Conservation (phyloP, 2,113 vertebrate species). For the Anhinga rufa region DNA sequence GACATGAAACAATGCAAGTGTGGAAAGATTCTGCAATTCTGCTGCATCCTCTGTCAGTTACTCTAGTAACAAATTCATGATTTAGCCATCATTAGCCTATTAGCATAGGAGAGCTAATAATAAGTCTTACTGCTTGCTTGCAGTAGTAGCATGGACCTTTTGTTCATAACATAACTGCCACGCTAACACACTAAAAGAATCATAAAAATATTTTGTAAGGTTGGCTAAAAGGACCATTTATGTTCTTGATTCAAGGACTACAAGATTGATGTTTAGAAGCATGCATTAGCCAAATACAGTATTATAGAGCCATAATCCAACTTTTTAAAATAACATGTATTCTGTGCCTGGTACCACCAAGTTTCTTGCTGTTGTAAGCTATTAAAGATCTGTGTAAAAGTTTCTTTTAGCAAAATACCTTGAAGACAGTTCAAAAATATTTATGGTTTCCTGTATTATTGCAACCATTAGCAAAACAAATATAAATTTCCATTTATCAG, state of each 20-base stretch:
- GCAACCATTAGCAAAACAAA: not conserved
- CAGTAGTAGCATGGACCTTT: not conserved
- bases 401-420: not conserved
- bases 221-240: not conserved
- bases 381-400: not conserved
- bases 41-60: not conserved
- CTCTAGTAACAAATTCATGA: not conserved
- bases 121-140: not conserved
- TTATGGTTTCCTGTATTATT: not conserved
- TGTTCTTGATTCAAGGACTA: not conserved
- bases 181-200: not conserved
- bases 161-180: not conserved
- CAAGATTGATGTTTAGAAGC: not conserved
- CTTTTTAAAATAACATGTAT: not conserved
- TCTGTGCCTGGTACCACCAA: not conserved
- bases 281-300: not conserved
- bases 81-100: not conserved
- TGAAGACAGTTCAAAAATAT: not conserved
- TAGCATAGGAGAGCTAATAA: not conserved
- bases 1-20: not conserved
- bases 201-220: not conserved
- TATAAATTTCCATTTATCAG: not conserved
- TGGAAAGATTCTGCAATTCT: not conserved
- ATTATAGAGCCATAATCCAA: not conserved
- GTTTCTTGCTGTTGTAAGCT: not conserved